Percentiles rank a stretch among this genome's conserved stretches.
Evolutionary conservation across 2,888 invertebrate species (phyloP).

Genomic region (Carterocephalus palaemon): DNA sequence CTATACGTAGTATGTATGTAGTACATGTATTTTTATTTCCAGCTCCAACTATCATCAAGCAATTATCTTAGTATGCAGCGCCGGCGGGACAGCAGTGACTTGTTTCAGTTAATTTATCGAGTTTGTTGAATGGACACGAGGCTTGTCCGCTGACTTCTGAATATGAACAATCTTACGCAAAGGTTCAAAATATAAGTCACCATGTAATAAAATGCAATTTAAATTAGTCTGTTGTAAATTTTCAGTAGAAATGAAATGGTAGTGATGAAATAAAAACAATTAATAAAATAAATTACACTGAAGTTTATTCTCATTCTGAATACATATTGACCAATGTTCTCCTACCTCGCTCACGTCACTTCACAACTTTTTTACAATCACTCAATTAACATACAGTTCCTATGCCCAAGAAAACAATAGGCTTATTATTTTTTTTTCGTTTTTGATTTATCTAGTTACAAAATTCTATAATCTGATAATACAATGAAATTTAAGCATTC

Average conservation of each 20-base stretch:
- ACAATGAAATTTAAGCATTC: conserved; percentile 75
- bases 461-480: conserved; percentile 71
- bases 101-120: no score
- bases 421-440: conserved; percentile 44
- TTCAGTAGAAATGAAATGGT: neutral
- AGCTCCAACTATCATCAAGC: conserved; percentile 68
- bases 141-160: no score
- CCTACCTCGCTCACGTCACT: conserved; percentile 57
- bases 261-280: conserved; percentile 39
- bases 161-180: no score
- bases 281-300: conserved; percentile 76
- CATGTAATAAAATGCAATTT: neutral
- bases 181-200: neutral
- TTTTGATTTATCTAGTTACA: conserved; percentile 64
- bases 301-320: conserved; percentile 77
- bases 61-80: conserved; percentile 26
- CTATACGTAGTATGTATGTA: no score
- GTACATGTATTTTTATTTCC: no score
- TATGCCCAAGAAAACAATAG: conserved; percentile 56
- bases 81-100: neutral
- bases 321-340: conserved; percentile 71
- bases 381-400: conserved; percentile 69
- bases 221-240: neutral
- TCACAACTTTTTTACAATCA: conserved; percentile 70
- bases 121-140: no score